These are phyloP conservation scores for Lottia scabra DNA, from an alignment of 2,888 invertebrate species.

Conservation along the genomic window DNA sequence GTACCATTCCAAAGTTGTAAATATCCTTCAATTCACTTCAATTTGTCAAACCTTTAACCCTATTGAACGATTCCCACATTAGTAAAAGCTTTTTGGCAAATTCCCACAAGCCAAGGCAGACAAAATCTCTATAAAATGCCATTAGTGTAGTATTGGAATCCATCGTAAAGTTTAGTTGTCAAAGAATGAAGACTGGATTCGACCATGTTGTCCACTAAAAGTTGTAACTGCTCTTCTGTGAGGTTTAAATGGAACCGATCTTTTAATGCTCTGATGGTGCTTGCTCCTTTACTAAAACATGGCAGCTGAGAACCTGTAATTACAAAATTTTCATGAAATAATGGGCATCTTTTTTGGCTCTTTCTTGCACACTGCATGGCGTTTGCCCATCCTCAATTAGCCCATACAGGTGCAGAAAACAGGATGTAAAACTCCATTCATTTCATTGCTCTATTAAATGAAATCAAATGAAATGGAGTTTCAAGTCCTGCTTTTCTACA, in stretches of 20 bases:
- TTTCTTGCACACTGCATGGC: too few species aligned
- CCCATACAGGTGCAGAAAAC: too few species aligned
- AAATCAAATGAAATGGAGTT: too few species aligned
- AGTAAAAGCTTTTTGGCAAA: too few species aligned
- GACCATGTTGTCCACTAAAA: conserved; percentile 92
- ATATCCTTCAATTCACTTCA: too few species aligned
- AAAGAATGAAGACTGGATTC: conserved; percentile 94
- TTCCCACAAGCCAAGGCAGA: background rate
- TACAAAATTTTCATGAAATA: background rate
- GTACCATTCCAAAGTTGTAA: too few species aligned
- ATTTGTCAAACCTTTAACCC: too few species aligned
- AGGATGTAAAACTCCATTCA: too few species aligned
- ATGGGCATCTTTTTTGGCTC: background rate
- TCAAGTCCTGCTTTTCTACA: too few species aligned
- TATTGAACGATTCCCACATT: too few species aligned
- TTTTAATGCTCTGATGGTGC: conserved; percentile 90
- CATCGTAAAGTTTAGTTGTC: conserved; percentile 97
- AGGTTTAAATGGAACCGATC: conserved; percentile 93
- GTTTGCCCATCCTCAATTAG: too few species aligned
- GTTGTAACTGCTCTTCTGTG: conserved; percentile 94
- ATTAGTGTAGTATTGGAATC: conserved; percentile 98
- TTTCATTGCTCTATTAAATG: too few species aligned
- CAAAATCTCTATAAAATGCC: conserved; percentile 77
- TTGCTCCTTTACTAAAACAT: conserved; percentile 91
- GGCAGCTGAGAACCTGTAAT: conserved; percentile 89